Evolutionary conservation across 2,113 vertebrate genomes (phyloP), one percentile per base, ranked within the genome.

Genomic region (Eolophus roseicapilla): DNA sequence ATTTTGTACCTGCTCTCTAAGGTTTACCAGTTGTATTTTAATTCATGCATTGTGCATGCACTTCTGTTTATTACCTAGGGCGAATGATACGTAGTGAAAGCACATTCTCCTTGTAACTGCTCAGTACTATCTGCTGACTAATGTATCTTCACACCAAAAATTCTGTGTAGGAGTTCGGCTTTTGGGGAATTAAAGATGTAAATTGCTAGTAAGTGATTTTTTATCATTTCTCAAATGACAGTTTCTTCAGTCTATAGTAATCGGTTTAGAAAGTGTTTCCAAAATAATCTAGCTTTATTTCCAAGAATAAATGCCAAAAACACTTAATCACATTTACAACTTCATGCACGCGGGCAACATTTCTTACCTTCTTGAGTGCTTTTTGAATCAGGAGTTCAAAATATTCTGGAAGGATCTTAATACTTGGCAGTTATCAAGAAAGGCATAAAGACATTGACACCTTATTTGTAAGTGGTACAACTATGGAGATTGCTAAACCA

Each of bases 281-380:
- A 88, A 88, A 90, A 86, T 59, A 84, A 29, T 55, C 46, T 90
- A 83, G 33, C 44, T 94, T 59, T 35, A 88, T 67, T 88, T 90
- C 88, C 86, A 95, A 81, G 28, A 77, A 53, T n/a, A 88, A 74
- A 70, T 74, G 68, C 92, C 80, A 86, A 53, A 82, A 82, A 63
- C 53, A 92, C 57, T 74, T 70, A 50, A 78, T 82, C 69, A 74
- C 35, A 43, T 93, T 92, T 96, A 79, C 76, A 88, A 77, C 68
- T 86, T 57, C 20, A 57, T 57, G 43, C 64, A 47, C 13, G 31
- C 3, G 13, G 14, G 39, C 55, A 81, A 71, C 68, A 44, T 81
- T 94, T 44, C 46, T 86, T 73, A 83, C 33, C 39, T 82, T 91
- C 65, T 74, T 37, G 50, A 62, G 28, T 68, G 31, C 65, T 63